Conservation (phyloP, 2,797 vertebrate genomes). For the Nyctalus aviator region DNA sequence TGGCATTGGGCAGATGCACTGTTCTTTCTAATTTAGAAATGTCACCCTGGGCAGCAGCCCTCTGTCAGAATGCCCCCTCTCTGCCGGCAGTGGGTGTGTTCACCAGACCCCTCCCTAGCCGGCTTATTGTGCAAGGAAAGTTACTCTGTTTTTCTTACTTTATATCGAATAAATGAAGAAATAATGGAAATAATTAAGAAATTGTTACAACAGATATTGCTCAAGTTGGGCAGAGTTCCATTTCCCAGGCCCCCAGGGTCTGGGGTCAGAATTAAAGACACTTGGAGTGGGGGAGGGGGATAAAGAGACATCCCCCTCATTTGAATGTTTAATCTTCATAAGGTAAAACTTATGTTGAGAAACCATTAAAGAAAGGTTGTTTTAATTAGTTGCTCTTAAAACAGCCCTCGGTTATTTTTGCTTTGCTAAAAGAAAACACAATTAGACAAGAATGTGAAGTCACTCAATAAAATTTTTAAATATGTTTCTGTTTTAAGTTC, state of each 20-base stretch:
- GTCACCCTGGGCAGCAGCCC: background rate
- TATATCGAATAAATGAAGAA: constrained; percentile 4
- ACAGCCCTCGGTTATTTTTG: constrained; percentile 36
- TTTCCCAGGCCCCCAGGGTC: background rate
- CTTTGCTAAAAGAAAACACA: constrained; percentile 61
- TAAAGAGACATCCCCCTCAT: background rate
- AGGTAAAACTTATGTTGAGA: constrained; percentile 38
- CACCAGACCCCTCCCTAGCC: background rate
- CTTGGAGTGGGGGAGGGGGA: background rate
- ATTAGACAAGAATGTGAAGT: constrained; percentile 69
- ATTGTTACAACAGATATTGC: background rate
- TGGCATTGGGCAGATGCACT: background rate
- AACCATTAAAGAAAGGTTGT: constrained; percentile 38
- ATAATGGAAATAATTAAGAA: background rate
- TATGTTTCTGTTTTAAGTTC: constrained; percentile 60
- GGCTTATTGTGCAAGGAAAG: background rate
- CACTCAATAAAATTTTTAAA: constrained; percentile 53
- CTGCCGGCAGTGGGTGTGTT: background rate
- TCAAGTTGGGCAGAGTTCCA: background rate
- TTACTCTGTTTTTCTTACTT: background rate
- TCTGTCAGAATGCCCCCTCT: background rate
- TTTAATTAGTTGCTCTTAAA: constrained; percentile 55
- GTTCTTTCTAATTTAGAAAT: background rate
- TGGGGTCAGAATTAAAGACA: constrained; percentile 7
- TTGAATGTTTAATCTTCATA: constrained; percentile 31